These are phyloP conservation scores for Charanyca ferruginea DNA, from an alignment of 2,888 invertebrate genomes.

Conservation along the genomic window DNA sequence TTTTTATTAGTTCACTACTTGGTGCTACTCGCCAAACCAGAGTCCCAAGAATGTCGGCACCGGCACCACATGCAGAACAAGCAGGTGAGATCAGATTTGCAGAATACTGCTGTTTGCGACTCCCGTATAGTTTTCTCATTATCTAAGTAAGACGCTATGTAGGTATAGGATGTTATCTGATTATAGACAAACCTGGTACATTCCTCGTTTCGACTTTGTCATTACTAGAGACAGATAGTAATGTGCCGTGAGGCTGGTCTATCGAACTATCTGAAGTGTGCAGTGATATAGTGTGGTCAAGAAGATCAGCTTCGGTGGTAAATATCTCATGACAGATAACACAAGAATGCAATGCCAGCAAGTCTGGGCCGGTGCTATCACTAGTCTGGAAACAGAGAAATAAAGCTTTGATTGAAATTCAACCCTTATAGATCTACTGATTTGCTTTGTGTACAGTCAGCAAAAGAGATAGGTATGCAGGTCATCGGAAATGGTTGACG, in stretches of 20 bases:
- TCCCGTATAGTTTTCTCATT: background rate
- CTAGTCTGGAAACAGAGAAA: constrained; percentile 33
- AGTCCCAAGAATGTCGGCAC: too few species aligned
- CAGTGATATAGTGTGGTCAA: constrained; percentile 84
- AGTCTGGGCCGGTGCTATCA: constrained; percentile 76
- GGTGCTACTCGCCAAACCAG: too few species aligned
- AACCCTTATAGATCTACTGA: background rate
- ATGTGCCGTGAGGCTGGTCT: constrained; percentile 52
- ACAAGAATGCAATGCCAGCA: constrained; percentile 85
- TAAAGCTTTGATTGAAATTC: background rate
- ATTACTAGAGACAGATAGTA: constrained; percentile 32
- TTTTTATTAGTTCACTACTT: too few species aligned
- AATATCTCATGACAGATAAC: constrained; percentile 87
- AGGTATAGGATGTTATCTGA: background rate
- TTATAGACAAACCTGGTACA: constrained; percentile 44
- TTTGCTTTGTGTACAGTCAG: background rate
- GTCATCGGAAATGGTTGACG: too few species aligned
- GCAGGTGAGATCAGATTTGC: background rate
- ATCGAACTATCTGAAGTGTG: constrained; percentile 77
- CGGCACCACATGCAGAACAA: background rate
- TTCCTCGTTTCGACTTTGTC: constrained; percentile 53
- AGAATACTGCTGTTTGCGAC: background rate
- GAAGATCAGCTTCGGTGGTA: constrained; percentile 83
- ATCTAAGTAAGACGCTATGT: too few species aligned
- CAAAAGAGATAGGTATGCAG: too few species aligned